Evolutionary conservation across 2,888 invertebrate species (phyloP), one percentile per base, ranked within the genome.

Genomic region (Anthrax anthrax): DNA sequence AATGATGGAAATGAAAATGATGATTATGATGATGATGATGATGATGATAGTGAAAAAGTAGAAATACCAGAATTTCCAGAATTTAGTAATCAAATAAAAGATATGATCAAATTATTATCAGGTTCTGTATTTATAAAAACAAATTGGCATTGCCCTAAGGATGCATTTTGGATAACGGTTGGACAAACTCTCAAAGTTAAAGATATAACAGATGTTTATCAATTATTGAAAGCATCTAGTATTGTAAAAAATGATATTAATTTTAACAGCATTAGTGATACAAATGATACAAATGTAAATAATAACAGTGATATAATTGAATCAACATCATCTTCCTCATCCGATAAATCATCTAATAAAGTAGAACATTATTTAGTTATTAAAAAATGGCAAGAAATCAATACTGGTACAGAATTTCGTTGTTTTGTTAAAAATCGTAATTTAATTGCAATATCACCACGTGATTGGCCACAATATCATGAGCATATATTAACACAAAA

Each of bases 381-480:
- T 1, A 54, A 53, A 32, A 47, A 55, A 38, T 56, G 55, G 55
- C 39, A 42, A n/a, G 55, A 56, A 10, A 51, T 56, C 19, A 53
- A 56, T 50, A 52, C 56, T 10, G 54, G 53, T 3, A 52, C 53
- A 2, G 56, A 56, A 32, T 56, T 51, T 42, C 44, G 56, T 4
- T 56, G 56, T 39, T 56, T 56, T 42, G 56, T 56, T 6, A 45
- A 47, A 37, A 48, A 52, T 14, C 37, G 44, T 2, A 49, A 44
- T 29, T 18, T 56, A 18, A 49, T 50, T 32, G 52, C 50, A 8
- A 53, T 56, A 18, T 54, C 56, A 14, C 56, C 56, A 18, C 41
- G 55, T 19, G 54, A 56, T 37, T 56, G 54, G 55, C 55, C 55
- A 18, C 46, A 51, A 36, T 56, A 48, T 47, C 54, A 56, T 44